These are phyloP conservation scores for Drosophila cognata DNA, from an alignment of 2,888 invertebrate genomes.

Conservation along the genomic window DNA sequence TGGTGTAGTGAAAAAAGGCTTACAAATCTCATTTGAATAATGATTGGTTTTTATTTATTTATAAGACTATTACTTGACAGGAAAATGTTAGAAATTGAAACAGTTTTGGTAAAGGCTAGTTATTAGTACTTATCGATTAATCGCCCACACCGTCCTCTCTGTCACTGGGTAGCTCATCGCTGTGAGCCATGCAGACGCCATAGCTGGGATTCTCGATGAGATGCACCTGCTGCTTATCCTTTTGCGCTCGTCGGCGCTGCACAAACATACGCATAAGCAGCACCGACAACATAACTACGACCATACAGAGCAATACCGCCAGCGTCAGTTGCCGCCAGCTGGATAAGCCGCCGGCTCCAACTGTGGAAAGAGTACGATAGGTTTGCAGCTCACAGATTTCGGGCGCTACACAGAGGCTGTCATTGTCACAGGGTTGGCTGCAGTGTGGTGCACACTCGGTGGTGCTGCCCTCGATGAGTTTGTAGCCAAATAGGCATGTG, in stretches of 20 bases:
- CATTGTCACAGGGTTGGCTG: constrained; percentile 77
- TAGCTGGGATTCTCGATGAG: constrained; percentile 82
- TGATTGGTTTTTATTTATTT: background rate
- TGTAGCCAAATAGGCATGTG: constrained; percentile 85
- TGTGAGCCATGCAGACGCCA: constrained; percentile 69
- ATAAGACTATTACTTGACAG: background rate
- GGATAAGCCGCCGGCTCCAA: constrained; percentile 23
- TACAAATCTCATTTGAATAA: background rate
- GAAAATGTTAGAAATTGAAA: background rate
- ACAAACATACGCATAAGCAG: constrained; percentile 69
- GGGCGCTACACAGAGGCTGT: constrained; percentile 76
- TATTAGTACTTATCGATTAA: constrained; percentile 18
- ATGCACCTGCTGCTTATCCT: constrained; percentile 74
- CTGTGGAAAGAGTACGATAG: constrained; percentile 33
- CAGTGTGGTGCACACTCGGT: constrained; percentile 82
- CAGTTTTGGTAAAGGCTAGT: background rate
- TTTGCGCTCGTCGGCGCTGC: constrained; percentile 54
- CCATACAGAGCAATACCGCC: constrained; percentile 65
- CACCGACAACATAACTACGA: constrained; percentile 66
- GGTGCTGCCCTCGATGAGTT: constrained; percentile 67
- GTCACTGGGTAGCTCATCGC: constrained; percentile 55
- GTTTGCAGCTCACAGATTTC: constrained; percentile 84
- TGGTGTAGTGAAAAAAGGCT: background rate
- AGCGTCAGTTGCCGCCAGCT: constrained; percentile 65
- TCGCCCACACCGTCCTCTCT: constrained; percentile 54